Conservation (phyloP, 2,113 vertebrate species). For the Eidolon helvum region DNA sequence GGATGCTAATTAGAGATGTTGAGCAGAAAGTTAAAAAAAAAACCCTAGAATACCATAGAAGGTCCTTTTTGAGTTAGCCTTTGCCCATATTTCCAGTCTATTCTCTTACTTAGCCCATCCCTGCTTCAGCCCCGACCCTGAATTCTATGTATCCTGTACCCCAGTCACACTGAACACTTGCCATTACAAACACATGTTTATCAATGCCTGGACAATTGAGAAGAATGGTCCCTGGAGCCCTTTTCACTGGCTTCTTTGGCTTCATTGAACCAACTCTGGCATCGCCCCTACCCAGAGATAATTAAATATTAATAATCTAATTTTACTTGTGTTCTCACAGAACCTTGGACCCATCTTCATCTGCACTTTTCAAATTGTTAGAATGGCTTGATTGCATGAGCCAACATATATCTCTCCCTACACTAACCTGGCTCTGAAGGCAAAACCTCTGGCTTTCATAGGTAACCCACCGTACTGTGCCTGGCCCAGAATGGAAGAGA, state of each 20-base stretch:
- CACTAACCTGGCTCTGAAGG: background rate
- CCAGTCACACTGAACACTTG: background rate
- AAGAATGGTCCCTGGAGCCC: background rate
- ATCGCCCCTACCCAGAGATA: background rate
- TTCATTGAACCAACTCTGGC: background rate
- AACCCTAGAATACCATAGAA: background rate
- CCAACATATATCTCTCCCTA: background rate
- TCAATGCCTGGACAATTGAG: background rate
- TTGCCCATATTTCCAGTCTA: background rate
- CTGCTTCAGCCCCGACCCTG: background rate
- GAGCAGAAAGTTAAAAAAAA: background rate
- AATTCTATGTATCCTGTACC: background rate
- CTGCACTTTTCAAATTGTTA: background rate
- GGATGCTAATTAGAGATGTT: constrained; percentile 33
- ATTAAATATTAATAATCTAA: background rate
- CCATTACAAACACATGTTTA: background rate
- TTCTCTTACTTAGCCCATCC: background rate
- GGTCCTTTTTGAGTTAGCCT: background rate
- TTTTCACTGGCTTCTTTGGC: background rate
- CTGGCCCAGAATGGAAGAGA: background rate
- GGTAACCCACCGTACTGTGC: background rate
- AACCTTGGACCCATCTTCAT: background rate
- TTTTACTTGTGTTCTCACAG: background rate
- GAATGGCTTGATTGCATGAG: background rate
- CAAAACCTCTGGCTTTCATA: background rate